Evolutionary conservation across 1,140 invertebrate genomes (phyloP), one percentile per base, ranked within the genome.

Genomic region (Plectrocnemia conspersa): DNA sequence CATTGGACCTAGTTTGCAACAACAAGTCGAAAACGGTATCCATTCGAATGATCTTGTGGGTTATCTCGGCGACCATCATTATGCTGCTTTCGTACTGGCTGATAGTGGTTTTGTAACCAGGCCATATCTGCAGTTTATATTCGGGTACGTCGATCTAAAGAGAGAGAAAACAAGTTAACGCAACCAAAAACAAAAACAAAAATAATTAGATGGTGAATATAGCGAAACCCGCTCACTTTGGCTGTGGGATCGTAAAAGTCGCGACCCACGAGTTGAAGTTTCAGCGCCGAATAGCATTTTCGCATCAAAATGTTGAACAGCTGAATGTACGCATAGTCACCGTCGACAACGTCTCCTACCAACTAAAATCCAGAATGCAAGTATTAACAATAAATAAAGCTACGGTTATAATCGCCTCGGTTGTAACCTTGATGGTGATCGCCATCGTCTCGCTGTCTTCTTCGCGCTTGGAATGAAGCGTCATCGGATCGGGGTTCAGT

Each of bases 81-180:
- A 91, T 76, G 7, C 78, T 66, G 0, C 70, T 64, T 66, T 93
- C 88, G 64, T 88, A 83, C 60, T 91, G 85, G 11, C 86, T 76
- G 27, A 93, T 91, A 0, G 85, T 83, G 0, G 88, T 89, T 11
- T 84, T 66, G 69, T 88, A 86, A 0, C 88, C 88, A 0, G 88
- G 88, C 88, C 86, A 90, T 15, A 91, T 66, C 59, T 79, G 74
- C 15, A 80, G 58, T 25, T 62, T 79, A 54, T 58, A 64, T 42
- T 78, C 75, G 0, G 64, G 66, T 1, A 81, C 70, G 24, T 75
- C 67, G 54, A 79, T 61, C 78, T 80, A 59, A 33, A 72, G 59
- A 46, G 49, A 47, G n/a, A n/a, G 54, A 41, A 18, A 41, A 41
- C 3, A 3, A n/a, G 3, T 19, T 13, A 27, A 66, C 38, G 56